phyloP scores from a whole-genome alignment of 2,113 vertebrate genomes.

The Hemichromis elongatus region DNA sequence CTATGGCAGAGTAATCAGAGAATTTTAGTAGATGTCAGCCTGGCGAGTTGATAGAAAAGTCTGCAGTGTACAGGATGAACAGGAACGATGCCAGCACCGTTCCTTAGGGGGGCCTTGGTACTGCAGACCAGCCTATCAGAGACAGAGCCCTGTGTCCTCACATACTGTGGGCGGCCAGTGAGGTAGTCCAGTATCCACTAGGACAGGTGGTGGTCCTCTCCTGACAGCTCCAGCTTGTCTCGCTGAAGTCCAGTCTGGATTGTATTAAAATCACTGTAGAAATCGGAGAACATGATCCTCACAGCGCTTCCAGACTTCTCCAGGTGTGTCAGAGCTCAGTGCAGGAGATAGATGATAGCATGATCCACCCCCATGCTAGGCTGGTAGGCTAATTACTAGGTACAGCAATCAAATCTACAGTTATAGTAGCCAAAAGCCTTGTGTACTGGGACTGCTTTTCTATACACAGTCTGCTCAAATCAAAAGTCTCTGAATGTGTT shows the following conservation, averaged over 20 bases:
- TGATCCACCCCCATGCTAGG: neutral
- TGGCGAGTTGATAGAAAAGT: neutral
- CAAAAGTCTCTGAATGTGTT: neutral
- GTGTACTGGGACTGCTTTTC: neutral
- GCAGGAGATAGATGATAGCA: neutral
- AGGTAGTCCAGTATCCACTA: neutral
- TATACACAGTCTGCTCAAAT: neutral
- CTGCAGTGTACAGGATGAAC: neutral
- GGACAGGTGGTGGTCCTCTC: neutral
- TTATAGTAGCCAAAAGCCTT: slow-evolving; percentile 10
- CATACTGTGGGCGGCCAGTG: neutral
- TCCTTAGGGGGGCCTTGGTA: neutral
- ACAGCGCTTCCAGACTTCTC: neutral
- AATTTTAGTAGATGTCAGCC: neutral
- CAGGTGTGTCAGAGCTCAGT: neutral
- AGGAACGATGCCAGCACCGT: rapidly evolving
- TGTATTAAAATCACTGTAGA: neutral
- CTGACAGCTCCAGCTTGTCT: neutral
- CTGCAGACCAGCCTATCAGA: neutral
- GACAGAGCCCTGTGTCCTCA: neutral
- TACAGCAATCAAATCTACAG: neutral
- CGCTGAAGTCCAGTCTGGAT: neutral
- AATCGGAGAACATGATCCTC: neutral
- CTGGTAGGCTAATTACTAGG: neutral
- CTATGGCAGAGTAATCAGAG: neutral